Conservation (phyloP, 2,113 vertebrate genomes). For the Toxotes jaculatrix region DNA sequence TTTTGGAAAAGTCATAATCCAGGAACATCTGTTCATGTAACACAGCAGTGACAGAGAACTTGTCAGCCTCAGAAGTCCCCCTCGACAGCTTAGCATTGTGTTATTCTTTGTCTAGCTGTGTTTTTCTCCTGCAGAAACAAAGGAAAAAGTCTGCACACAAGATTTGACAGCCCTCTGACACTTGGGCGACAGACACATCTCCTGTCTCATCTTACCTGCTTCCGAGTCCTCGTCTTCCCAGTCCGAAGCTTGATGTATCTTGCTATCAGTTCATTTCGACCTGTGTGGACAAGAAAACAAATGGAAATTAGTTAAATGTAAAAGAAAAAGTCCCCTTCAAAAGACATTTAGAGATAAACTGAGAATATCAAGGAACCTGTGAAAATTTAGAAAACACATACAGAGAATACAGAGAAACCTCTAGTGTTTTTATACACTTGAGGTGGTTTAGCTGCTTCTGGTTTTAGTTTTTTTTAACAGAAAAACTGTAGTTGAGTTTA, state of each 20-base stretch:
- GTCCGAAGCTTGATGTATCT: constrained; percentile 99
- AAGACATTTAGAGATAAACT: not conserved
- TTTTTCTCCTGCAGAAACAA: constrained; percentile 73
- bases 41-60: constrained; percentile 31
- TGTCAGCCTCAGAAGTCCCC: constrained; percentile 32
- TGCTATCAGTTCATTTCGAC: constrained; percentile 99
- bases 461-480: not conserved
- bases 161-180: constrained; percentile 72
- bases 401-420: too few relatives aligned
- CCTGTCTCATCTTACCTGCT: constrained; percentile 91
- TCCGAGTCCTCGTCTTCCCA: constrained; percentile 98
- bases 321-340: not conserved
- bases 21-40: constrained; percentile 37
- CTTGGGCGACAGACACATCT: constrained; percentile 59
- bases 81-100: constrained; percentile 32
- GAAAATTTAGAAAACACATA: too few relatives aligned
- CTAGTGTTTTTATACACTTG: too few relatives aligned
- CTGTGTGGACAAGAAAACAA: constrained; percentile 73
- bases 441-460: not conserved
- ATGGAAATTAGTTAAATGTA: not conserved
- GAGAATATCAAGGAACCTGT: not conserved
- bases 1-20: constrained; percentile 27
- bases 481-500: not conserved
- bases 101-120: constrained; percentile 32
- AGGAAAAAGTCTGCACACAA: constrained; percentile 80